Base-by-base conservation (phyloP, 1,140 invertebrate species). In the Papilio aristodemus region DNA sequence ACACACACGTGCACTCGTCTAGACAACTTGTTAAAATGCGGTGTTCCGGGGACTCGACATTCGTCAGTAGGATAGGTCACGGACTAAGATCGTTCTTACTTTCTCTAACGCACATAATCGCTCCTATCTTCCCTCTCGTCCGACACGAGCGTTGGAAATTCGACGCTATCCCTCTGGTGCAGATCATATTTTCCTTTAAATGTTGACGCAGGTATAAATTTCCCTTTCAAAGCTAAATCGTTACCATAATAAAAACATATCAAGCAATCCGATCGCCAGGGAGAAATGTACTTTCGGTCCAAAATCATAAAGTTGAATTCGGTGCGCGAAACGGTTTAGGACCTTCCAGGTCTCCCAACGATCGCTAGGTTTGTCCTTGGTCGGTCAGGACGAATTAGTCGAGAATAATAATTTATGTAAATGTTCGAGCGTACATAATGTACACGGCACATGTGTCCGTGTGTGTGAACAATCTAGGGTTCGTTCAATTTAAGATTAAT, bases 1-100 rank as follows among this genome's bases (percentile, higher is more conserved):
- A 74, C 87, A 87, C 85, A 88, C 86, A 77, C 11, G 27, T 70
- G 72, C 79, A 68, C 43, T 41, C 79, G 89, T 91, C 89, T 91
- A 89, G 89, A 89, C 88, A 75, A 79, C 79, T 90, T 87, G 85
- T 89, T 89, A 87, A 87, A 87, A 85, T 83, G 84, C 85, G 79
- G 78, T 86, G 85, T 91, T 89, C 87, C 86, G 86, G 85, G 84
- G 83, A 82, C 86, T 87, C 89, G 86, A 87, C 87, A 86, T 91
- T 91, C 89, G 84, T 88, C 81, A 89, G 87, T 91, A 89, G 89
- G 89, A 89, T 91, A 91, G 89, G 89, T 91, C 89, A 90, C 89
- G 87, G 87, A 89, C 87, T 80, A 87, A 79, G 77, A 71, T 74
- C 71, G 72, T 60, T 59, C 71, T 72, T 66, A 83, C 84, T 73